Evolutionary conservation across 2,888 invertebrate species (phyloP).

Genomic region (Andrena minutula): DNA sequence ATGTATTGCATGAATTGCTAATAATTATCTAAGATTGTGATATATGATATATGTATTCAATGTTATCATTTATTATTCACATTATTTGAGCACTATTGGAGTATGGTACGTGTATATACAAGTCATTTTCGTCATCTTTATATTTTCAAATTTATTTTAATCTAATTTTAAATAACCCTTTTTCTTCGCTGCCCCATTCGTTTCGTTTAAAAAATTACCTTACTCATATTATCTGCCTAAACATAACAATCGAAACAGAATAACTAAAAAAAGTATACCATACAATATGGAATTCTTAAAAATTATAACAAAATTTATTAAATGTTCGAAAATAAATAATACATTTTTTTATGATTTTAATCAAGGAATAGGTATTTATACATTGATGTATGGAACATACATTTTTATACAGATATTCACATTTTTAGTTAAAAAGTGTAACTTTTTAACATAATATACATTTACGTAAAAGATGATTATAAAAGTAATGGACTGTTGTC

Average conservation of each 20-base stretch:
- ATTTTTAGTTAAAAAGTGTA: constrained; percentile 1
- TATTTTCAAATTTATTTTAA: no score
- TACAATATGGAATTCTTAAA: constrained; percentile 13
- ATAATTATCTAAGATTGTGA: no score
- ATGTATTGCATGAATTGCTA: no score
- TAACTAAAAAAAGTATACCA: not conserved
- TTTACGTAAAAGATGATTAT: not conserved
- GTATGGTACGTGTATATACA: no score
- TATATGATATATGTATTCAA: no score
- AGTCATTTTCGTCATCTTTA: no score
- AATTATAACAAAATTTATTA: constrained; percentile 36
- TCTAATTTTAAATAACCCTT: no score
- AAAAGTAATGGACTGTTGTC: not conserved
- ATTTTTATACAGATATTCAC: constrained; percentile 38
- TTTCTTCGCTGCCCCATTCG: no score
- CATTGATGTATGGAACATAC: constrained; percentile 11
- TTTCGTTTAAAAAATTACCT: no score
- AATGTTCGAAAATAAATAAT: constrained; percentile 25
- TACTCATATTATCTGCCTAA: not conserved
- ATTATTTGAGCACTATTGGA: no score
- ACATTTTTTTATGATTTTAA: constrained; percentile 23
- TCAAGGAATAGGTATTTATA: constrained; percentile 1
- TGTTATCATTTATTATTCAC: no score
- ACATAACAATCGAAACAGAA: not conserved
- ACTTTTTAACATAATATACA: constrained; percentile 4